Base-by-base conservation (phyloP, 2,888 invertebrate genomes). In the Bombyx huttoni region DNA sequence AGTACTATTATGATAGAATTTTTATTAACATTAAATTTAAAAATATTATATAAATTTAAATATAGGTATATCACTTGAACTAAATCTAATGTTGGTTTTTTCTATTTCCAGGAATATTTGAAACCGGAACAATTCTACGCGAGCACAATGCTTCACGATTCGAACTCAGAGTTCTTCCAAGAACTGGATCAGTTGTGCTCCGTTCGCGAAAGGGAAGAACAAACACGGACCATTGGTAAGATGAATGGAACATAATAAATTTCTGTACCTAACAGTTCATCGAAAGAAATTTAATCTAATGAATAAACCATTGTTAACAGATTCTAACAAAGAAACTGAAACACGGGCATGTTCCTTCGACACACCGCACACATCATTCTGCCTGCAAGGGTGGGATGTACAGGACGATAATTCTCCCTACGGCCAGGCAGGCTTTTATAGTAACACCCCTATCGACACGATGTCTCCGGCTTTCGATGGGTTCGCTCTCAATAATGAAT, bases 101-200 rank as follows among this genome's bases (percentile, higher is more conserved):
- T 72, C 67, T 68, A 63, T 57, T 83, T 85, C 68, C 86, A 88
- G 88, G 85, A 73, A 64, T 79, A 66, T 73, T 75, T 82, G 81
- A 86, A 86, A 80, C 63, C 76, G 79, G 88, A 88, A 72, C 79
- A 79, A 56, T 65, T 69, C 66, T 73, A 70, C 78, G 81, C 78
- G 74, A 75, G 69, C 75, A 74, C 74, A 73, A 88, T 88, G 88
- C 78, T 76, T 68, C 78, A 79, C 78, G 81, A 81, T 59, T 69
- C 84, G 84, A 83, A 90, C 85, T 90, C 85, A 90, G 93, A 93
- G 82, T 90, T 91, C 85, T 93, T 92, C 89, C 91, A 92, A 89
- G 92, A 93, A 85, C 89, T 93, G 80, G 90, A 86, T 71, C 81
- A 81, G 65, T 92, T 89, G 90, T 91, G 91, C 80, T 87, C 78